Evolutionary conservation across 2,113 vertebrate genomes (phyloP).

Genomic region (Myxocyprinus asiaticus): DNA sequence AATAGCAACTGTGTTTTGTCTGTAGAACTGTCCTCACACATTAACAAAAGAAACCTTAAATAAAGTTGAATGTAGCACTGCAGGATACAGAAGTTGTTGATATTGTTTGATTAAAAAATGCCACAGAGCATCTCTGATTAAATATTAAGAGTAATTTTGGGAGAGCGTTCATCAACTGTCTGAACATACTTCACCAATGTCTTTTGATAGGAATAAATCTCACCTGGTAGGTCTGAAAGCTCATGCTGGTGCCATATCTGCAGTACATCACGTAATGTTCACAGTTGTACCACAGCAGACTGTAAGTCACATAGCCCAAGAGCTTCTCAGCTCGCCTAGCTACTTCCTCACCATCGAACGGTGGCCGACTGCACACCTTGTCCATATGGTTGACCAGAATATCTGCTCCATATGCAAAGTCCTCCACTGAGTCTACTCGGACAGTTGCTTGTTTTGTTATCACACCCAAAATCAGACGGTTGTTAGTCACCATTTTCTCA

Average conservation of each 20-base stretch:
- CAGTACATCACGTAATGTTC: conserved; percentile 97
- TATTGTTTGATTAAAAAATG: too few relatives aligned
- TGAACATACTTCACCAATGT: too few relatives aligned
- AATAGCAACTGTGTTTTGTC: too few relatives aligned
- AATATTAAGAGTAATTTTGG: too few relatives aligned
- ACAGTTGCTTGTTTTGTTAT: conserved; percentile 84
- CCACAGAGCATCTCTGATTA: too few relatives aligned
- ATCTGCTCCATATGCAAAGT: conserved; percentile 89
- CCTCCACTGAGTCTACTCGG: conserved; percentile 88
- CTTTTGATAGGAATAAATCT: not conserved
- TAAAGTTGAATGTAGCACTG: too few relatives aligned
- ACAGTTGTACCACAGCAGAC: conserved; percentile 97
- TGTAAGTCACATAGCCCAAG: conserved; percentile 84
- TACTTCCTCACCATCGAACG: conserved; percentile 83
- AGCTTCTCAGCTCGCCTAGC: conserved; percentile 85
- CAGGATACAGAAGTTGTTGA: too few relatives aligned
- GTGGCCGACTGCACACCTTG: conserved; percentile 74
- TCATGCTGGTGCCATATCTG: conserved; percentile 85
- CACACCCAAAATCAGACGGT: conserved; percentile 86
- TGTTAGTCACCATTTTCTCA: conserved; percentile 86
- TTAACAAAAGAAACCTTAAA: too few relatives aligned
- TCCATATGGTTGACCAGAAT: conserved; percentile 91
- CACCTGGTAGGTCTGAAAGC: conserved; percentile 94
- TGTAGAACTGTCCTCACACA: too few relatives aligned
- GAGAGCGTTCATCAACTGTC: too few relatives aligned